Base-by-base conservation (phyloP, 2,113 vertebrate species). In the Asarcornis scutulata region DNA sequence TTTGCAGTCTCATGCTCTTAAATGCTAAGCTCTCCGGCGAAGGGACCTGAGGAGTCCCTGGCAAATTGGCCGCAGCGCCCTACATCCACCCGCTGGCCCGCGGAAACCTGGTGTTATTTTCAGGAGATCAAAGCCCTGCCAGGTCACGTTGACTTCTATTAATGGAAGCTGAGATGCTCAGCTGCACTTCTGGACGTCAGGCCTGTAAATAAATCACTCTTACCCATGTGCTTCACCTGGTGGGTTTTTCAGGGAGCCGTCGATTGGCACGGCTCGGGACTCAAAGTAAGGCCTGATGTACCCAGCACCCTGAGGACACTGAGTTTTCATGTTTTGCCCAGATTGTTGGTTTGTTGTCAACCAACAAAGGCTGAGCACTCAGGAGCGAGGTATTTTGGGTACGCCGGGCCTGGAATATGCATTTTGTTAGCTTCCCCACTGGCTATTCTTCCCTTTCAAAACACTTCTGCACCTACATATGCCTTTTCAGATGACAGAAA, bases 1-100 rank as follows among this genome's bases (percentile, higher is more conserved):
- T 91, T 96, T 96, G 85, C 16, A 58, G 88, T 91, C 96, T 96
- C 93, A 96, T 44, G 75, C 80, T 96, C 92, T 96, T 96, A 96
- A 91, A 79, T 53, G 77, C 93, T 96, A 94, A 97, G 96, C 88
- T 93, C 74, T 89, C 67, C 69, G 71, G 83, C 25, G 36, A 84
- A 89, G 95, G 86, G 44, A 82, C 96, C 62, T 17, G 25, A 93
- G 68, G 74, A 92, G 62, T 69, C 58, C 73, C 88, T 73, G 29
- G n/a, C 21, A 96, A 93, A 85, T 56, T 92, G 91, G 31, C 71
- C 34, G 1, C 63, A 86, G 89, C 93, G 83, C 81, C 74, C 50
- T 87, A 50, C 58, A 62, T 55, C 76, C 92, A 77, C 74, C 53
- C 0, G 0, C 55, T 58, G 58, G 75, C 76, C 85, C 34, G 56